Evolutionary conservation across 92 coral and sea anemone genomes (phyloP), one percentile per base, ranked within the genome.

Genomic region (Hydrozoanthus gracilis): DNA sequence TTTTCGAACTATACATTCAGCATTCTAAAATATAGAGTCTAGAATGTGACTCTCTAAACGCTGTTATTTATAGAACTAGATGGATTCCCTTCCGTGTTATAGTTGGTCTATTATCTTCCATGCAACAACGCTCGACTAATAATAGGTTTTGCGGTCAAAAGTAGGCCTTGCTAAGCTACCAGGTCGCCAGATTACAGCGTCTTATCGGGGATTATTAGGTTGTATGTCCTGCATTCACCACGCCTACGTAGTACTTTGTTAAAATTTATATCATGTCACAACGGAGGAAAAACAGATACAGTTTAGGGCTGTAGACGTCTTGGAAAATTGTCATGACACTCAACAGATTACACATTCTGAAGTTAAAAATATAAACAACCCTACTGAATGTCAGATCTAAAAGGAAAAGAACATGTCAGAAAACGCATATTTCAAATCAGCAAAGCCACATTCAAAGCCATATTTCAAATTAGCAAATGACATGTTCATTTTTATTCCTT

Each of bases 181-280:
- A 55, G 65, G 58, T 51, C 15, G 72, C 50, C 69, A 77, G 20
- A 15, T 77, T 56, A 44, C 6, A 11, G 67, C 54, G 51, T 55
- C 49, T 77, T 77, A 77, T 77, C 82, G 46, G 51, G 50, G 82
- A 77, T 77, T 77, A 52, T 44, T 68, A 12, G 68, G 50, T 35
- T 52, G 50, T 39, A 13, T 77, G 27, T 77, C 48, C 5, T 72
- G 50, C 12, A 49, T 77, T 77, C 52, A 8, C 39, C 51, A 77
- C 46, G 35, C 51, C 69, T 14, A 20, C 45, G 13, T 17, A 56
- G 5, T 7, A 17, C 62, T 39, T 39, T 13, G 51, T 12, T 48
- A 39, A 51, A 60, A 15, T 77, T 44, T 27, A 35, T 16, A 35
- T 39, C 68, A 56, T 77, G 82, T 77, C 82, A 77, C 44, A 72